A percentile compares a stretch with the other conserved stretches of the same genome.
These are phyloP conservation scores for Emmelina monodactyla DNA, from an alignment of 2,888 invertebrate genomes.

Conservation along the genomic window DNA sequence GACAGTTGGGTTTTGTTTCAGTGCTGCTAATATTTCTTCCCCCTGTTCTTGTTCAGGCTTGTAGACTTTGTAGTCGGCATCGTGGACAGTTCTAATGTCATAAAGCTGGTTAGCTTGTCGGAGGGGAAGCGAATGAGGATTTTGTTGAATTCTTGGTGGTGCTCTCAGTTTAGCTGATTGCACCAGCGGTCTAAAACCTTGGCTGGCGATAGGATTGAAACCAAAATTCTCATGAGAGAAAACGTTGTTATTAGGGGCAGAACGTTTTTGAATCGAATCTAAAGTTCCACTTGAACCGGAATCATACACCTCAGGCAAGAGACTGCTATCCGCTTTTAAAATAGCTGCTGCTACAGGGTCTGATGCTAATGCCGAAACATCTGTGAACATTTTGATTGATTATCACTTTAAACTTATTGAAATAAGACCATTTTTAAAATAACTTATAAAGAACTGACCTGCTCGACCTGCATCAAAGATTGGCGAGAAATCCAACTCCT, in stretches of 20 bases:
- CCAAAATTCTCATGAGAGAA: conserved; percentile 55
- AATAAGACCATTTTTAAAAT: conserved; percentile 1
- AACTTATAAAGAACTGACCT: conserved; percentile 26
- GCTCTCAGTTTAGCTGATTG: conserved; percentile 39
- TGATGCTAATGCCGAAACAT: conserved; percentile 50
- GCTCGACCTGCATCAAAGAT: conserved; percentile 51
- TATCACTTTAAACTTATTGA: no score
- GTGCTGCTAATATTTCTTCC: conserved; percentile 46
- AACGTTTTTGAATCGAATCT: conserved; percentile 45
- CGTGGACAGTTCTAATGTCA: conserved; percentile 53
- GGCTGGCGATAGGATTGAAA: conserved; percentile 56
- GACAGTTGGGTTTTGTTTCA: conserved; percentile 52
- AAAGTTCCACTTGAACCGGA: conserved; percentile 58
- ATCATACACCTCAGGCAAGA: conserved; percentile 53
- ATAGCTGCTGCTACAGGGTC: conserved; percentile 48
- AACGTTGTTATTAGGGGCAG: conserved; percentile 42
- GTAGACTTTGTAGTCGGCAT: conserved; percentile 55
- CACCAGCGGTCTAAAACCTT: conserved; percentile 37
- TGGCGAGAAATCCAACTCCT: conserved; percentile 64
- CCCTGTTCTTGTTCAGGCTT: conserved; percentile 48
- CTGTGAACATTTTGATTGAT: conserved; percentile 29
- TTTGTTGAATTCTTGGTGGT: conserved; percentile 26
- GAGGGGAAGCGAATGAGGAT: conserved; percentile 23
- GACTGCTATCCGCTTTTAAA: conserved; percentile 51
- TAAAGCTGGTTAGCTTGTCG: conserved; percentile 42